A percentile compares a stretch with the other conserved stretches of the same genome.
These are phyloP conservation scores for Allophyes oxyacanthae DNA, from an alignment of 2,888 invertebrate genomes.

Conservation along the genomic window DNA sequence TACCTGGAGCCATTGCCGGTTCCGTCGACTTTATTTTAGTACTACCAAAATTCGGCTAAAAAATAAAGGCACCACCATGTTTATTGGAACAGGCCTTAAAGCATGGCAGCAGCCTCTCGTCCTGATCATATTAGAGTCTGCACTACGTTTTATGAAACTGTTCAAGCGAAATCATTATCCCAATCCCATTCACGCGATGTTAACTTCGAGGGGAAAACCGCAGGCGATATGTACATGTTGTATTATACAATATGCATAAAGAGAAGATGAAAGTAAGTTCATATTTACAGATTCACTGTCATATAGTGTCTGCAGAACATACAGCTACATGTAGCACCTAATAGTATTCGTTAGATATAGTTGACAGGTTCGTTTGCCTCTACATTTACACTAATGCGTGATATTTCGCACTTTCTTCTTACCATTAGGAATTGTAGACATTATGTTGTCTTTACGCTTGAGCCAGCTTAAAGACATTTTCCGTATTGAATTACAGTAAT, in stretches of 20 bases:
- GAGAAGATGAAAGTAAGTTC: constrained; percentile 18
- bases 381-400: constrained; percentile 74
- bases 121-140: no score
- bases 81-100: no score
- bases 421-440: constrained; percentile 47
- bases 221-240: neutral
- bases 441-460: constrained; percentile 17
- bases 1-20: no score
- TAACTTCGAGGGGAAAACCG: neutral
- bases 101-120: no score
- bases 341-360: constrained; percentile 17
- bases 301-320: constrained; percentile 5
- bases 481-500: constrained; percentile 1
- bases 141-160: no score
- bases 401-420: constrained; percentile 83
- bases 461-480: constrained; percentile 5
- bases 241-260: constrained; percentile 8
- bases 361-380: constrained; percentile 65
- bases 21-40: no score
- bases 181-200: neutral
- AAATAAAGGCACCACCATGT: no score
- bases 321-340: constrained; percentile 8
- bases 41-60: no score
- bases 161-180: neutral
- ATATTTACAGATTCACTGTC: constrained; percentile 15